A percentile compares a stretch with the other conserved stretches of the same genome.
These are phyloP conservation scores for Phoebastria nigripes DNA, from an alignment of 2,797 vertebrate species.

Conservation along the genomic window DNA sequence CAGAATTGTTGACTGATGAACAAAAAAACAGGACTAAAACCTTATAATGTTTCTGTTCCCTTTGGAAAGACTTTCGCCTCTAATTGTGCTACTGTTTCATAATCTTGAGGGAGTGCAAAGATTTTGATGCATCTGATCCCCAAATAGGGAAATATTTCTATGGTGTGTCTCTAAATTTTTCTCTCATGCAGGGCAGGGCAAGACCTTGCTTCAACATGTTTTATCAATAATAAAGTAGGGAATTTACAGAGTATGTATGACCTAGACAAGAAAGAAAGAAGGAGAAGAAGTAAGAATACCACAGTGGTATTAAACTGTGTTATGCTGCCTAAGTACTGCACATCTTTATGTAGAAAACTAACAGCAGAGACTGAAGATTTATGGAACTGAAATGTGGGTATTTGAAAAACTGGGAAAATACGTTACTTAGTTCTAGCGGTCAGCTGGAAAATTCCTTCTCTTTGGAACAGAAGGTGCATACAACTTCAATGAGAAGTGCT, in stretches of 20 bases:
- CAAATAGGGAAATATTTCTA: background rate
- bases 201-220: background rate
- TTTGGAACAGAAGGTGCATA: background rate
- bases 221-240: background rate
- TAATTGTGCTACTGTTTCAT: background rate
- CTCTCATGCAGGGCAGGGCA: background rate
- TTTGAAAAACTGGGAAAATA: background rate
- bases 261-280: background rate
- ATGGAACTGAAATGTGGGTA: background rate
- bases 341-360: background rate
- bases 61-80: background rate
- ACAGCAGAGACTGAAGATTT: background rate
- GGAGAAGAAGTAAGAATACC: background rate
- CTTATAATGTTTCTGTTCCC: background rate
- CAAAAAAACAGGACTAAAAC: background rate
- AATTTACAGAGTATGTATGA: background rate
- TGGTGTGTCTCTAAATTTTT: background rate
- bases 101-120: background rate
- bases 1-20: background rate
- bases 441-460: background rate
- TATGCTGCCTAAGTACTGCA: background rate
- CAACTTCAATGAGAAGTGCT: conserved; percentile 36
- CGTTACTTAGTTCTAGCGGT: background rate
- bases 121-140: background rate
- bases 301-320: background rate